phyloP scores from a whole-genome alignment of 2,113 vertebrate species.

The Ophthalmolycus amberensis region DNA sequence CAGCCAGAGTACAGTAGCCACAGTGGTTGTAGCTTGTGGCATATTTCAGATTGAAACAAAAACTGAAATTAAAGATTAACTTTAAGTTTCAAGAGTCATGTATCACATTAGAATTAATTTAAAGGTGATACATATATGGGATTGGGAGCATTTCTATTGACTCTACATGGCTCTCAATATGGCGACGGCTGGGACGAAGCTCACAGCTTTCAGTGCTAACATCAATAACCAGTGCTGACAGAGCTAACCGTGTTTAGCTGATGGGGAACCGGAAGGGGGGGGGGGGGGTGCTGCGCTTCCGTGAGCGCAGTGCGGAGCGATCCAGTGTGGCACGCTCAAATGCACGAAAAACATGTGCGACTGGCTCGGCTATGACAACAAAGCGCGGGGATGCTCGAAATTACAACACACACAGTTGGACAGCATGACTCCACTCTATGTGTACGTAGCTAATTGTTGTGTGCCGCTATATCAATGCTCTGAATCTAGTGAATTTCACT shows the following conservation, averaged over 20 bases:
- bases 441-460: neutral
- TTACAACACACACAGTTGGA: neutral
- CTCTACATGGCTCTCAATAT: no score
- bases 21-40: neutral
- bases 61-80: neutral
- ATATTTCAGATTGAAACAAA: neutral
- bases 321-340: neutral
- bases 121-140: no score
- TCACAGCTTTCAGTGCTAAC: neutral
- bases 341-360: neutral
- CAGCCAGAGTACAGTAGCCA: neutral
- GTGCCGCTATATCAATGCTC: neutral
- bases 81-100: neutral
- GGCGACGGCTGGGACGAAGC: neutral
- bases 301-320: neutral
- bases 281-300: neutral
- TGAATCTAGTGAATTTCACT: neutral
- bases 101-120: neutral
- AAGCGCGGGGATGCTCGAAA: neutral
- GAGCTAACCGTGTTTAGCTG: neutral
- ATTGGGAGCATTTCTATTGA: no score
- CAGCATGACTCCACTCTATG: neutral
- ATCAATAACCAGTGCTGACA: neutral
- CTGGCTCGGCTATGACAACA: neutral
- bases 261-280: neutral